phyloP scores from a whole-genome alignment of 2,113 vertebrate genomes.

The Polyodon spathula region DNA sequence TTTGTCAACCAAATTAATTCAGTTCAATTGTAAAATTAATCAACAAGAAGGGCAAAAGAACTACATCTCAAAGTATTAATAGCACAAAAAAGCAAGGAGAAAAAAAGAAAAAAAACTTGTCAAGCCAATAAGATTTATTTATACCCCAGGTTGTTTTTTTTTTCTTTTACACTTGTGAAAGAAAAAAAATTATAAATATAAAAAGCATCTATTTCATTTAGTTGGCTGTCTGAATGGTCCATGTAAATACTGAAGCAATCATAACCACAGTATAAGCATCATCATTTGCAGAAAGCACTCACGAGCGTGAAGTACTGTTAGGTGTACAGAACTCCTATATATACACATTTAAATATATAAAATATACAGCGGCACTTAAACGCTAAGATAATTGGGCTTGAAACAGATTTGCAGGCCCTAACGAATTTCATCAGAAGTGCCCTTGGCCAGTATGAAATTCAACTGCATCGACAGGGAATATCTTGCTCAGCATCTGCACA shows the following conservation, averaged over 20 bases:
- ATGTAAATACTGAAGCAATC: conserved; percentile 39
- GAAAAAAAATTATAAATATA: conserved; percentile 42
- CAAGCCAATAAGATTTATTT: conserved; percentile 38
- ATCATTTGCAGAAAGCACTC: conserved; percentile 30
- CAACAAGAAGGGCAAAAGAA: no score
- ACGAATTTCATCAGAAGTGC: no score
- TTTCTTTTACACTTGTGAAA: conserved; percentile 18
- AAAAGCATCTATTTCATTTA: conserved; percentile 33
- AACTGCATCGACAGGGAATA: neutral
- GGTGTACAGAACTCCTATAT: conserved; percentile 35
- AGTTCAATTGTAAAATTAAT: no score
- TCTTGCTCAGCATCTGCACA: neutral
- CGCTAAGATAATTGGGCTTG: neutral
- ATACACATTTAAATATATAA: conserved; percentile 17
- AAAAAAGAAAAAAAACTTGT: neutral
- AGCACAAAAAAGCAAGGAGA: neutral
- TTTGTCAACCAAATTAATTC: no score
- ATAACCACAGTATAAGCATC: conserved; percentile 29
- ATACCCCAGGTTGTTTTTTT: conserved; percentile 27
- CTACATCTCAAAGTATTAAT: neutral
- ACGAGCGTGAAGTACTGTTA: conserved; percentile 28
- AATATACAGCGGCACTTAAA: conserved; percentile 35
- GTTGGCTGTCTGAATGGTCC: conserved; percentile 39
- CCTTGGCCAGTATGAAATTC: neutral
- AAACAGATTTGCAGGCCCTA: neutral